These are phyloP conservation scores for Nomada fucata DNA, from an alignment of 2,888 invertebrate genomes.

Conservation along the genomic window DNA sequence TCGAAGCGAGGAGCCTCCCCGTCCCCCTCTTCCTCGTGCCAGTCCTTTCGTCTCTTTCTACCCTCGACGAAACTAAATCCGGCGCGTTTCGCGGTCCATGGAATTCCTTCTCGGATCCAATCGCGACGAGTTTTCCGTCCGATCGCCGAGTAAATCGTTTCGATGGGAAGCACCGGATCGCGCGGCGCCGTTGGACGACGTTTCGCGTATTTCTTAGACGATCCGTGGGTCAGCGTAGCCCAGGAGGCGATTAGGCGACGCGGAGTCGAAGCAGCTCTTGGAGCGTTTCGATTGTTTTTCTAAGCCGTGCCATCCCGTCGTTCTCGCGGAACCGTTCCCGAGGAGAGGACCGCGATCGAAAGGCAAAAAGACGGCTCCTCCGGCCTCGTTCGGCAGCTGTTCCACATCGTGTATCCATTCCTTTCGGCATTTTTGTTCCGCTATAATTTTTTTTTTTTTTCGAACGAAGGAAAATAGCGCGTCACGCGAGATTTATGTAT, in stretches of 20 bases:
- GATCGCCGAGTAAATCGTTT: conserved; percentile 35
- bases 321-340: not conserved
- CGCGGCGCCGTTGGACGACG: too few relatives aligned
- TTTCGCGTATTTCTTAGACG: not conserved
- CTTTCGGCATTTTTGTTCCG: not conserved
- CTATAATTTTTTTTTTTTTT: not conserved
- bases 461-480: conserved; percentile 9
- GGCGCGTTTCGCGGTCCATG: conserved; percentile 57
- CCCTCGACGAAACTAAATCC: conserved; percentile 61
- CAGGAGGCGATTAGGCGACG: too few relatives aligned
- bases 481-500: conserved; percentile 28
- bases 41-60: conserved; percentile 37
- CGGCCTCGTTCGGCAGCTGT: conserved; percentile 16
- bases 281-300: not conserved
- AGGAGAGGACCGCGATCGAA: not conserved
- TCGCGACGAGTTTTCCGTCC: conserved; percentile 32
- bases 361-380: not conserved
- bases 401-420: not conserved
- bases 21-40: conserved; percentile 2
- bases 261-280: not conserved
- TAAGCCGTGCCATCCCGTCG: too few relatives aligned
- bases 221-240: too few relatives aligned
- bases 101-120: conserved; percentile 58
- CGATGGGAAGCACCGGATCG: not conserved
- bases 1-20: conserved; percentile 9